These are phyloP conservation scores for Spongilla lacustris DNA, from an alignment of 37 sponge, comb jelly and placozoan genomes.

Conservation along the genomic window DNA sequence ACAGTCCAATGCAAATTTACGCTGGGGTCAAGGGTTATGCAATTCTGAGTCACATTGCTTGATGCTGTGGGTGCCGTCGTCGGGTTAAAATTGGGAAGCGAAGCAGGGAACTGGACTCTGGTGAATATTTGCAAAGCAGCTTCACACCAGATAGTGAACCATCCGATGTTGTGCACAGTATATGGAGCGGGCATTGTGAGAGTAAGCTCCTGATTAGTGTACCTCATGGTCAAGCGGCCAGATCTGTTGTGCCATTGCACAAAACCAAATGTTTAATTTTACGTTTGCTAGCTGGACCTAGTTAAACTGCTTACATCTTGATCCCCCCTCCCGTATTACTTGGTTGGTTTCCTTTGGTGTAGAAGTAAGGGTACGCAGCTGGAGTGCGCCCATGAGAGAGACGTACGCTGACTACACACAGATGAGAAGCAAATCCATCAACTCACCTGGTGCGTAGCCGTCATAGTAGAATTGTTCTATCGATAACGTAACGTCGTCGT, in stretches of 20 bases:
- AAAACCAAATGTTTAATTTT: too few relatives aligned
- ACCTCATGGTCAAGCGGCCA: not conserved
- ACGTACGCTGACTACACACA: not conserved
- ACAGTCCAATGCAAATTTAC: not conserved
- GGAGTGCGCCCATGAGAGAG: not conserved
- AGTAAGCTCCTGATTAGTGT: not conserved
- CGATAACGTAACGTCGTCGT: not conserved
- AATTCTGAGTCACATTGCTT: not conserved
- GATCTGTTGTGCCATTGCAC: not conserved
- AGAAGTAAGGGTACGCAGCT: not conserved
- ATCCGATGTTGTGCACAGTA: slow-evolving; percentile 50
- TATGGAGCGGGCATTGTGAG: slow-evolving; percentile 1
- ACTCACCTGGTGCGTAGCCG: slow-evolving; percentile 22
- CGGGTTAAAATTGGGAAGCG: not conserved
- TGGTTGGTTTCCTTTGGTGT: not conserved
- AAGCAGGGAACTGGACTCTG: slow-evolving; percentile 13
- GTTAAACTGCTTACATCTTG: not conserved
- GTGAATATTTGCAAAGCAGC: slow-evolving; percentile 18
- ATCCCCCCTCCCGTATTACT: not conserved
- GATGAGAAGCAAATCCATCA: too few relatives aligned
- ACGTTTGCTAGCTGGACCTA: too few relatives aligned
- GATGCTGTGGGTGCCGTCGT: not conserved
- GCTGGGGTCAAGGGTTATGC: not conserved
- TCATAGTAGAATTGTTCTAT: slow-evolving; percentile 22
- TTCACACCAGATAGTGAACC: slow-evolving; percentile 53